phyloP scores from a whole-genome alignment of 2,888 invertebrate species.

The Drosophila siamana region DNA sequence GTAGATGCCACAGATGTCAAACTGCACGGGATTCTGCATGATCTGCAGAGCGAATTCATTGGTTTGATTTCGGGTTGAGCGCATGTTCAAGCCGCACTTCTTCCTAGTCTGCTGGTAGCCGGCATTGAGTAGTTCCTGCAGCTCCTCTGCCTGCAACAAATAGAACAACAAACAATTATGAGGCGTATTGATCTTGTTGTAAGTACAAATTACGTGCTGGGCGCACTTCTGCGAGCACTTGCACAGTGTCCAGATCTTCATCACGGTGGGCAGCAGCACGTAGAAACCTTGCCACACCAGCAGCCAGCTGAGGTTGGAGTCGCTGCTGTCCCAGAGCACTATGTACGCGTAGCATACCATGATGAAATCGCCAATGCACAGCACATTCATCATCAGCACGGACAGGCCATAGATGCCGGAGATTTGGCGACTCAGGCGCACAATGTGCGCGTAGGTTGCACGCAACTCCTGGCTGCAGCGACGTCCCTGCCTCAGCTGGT shows the following conservation, averaged over 20 bases:
- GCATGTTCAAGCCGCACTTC: background rate
- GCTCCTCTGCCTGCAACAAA: slow-evolving; percentile 43
- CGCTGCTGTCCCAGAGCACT: slow-evolving; percentile 32
- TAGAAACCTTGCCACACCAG: slow-evolving; percentile 32
- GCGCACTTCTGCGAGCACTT: slow-evolving; percentile 56
- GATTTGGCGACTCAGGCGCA: slow-evolving; percentile 44
- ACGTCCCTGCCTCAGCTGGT: background rate
- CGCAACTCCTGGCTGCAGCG: slow-evolving; percentile 30
- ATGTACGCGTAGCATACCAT: slow-evolving; percentile 53
- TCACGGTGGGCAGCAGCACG: slow-evolving; percentile 45
- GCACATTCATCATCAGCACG: slow-evolving; percentile 64
- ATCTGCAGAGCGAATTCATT: slow-evolving; percentile 72
- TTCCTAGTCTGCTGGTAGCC: slow-evolving; percentile 2
- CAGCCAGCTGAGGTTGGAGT: background rate
- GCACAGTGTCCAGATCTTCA: slow-evolving; percentile 60
- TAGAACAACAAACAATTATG: too few species aligned
- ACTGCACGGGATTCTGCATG: slow-evolving; percentile 65
- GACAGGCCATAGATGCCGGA: slow-evolving; percentile 59
- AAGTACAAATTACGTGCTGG: slow-evolving; percentile 58
- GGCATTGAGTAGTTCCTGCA: slow-evolving; percentile 42
- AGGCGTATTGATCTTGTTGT: too few species aligned
- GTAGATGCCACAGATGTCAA: slow-evolving; percentile 68
- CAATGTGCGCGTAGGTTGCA: slow-evolving; percentile 50
- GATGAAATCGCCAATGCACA: slow-evolving; percentile 68
- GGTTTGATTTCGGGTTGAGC: slow-evolving; percentile 11